Percentiles rank a stretch among this genome's conserved stretches.
These are phyloP conservation scores for Megaceryle torquata DNA, from an alignment of 2,113 vertebrate species.

Conservation along the genomic window DNA sequence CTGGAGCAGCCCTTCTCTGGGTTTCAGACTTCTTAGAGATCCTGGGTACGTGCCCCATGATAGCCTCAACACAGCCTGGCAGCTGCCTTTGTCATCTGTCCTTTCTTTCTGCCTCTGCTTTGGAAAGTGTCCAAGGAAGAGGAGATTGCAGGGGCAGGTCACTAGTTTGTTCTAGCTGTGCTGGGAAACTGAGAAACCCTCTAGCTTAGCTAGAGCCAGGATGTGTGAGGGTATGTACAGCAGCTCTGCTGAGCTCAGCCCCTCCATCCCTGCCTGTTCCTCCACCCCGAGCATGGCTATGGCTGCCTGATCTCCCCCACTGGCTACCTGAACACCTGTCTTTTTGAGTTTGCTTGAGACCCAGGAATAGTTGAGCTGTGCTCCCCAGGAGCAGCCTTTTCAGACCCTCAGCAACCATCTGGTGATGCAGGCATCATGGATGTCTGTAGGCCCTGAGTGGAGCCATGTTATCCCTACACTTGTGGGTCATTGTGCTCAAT, in stretches of 20 bases:
- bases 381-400: neutral
- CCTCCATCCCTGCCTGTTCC: too few species aligned
- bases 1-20: fast-evolving
- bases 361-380: neutral
- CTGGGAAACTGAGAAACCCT: neutral
- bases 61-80: fast-evolving
- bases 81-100: fast-evolving
- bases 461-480: neutral
- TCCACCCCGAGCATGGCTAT: fast-evolving
- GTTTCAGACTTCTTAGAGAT: neutral
- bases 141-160: too few species aligned
- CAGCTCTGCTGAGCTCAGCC: neutral
- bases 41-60: fast-evolving
- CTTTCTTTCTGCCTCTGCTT: too few species aligned
- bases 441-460: neutral
- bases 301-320: neutral
- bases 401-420: neutral
- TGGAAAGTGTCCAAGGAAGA: fast-evolving
- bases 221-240: fast-evolving
- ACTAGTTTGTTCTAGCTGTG: neutral
- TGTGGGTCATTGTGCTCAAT: neutral
- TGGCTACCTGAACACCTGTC: neutral
- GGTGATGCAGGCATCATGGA: fast-evolving
- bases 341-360: neutral
- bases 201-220: fast-evolving